phyloP scores from a whole-genome alignment of 2,888 invertebrate genomes.

The Melanargia galathea region DNA sequence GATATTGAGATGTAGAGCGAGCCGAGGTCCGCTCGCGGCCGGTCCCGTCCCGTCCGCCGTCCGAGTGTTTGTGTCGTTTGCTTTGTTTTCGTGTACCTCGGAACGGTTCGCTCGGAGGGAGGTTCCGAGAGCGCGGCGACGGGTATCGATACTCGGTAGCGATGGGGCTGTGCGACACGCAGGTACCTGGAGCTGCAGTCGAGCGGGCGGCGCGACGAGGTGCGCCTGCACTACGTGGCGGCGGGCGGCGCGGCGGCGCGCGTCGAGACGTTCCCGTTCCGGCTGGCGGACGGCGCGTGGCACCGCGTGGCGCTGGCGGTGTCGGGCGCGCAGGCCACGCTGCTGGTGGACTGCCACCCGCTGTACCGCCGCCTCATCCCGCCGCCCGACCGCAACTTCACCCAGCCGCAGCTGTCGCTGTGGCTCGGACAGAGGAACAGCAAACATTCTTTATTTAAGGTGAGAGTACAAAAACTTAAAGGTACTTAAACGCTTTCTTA shows the following conservation, averaged over 20 bases:
- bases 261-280: slow-evolving; percentile 93
- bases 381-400: slow-evolving; percentile 89
- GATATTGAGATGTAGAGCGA: slow-evolving; percentile 83
- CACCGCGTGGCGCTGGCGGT: slow-evolving; percentile 92
- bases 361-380: slow-evolving; percentile 91
- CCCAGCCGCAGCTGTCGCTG: slow-evolving; percentile 87
- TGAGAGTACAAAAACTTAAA: slow-evolving; percentile 57
- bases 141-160: slow-evolving; percentile 43
- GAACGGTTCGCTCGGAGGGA: slow-evolving; percentile 74
- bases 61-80: slow-evolving; percentile 75
- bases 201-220: slow-evolving; percentile 93
- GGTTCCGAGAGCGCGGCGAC: slow-evolving; percentile 51
- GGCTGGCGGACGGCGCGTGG: slow-evolving; percentile 93
- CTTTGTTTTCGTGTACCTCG: slow-evolving; percentile 82
- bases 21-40: slow-evolving; percentile 72
- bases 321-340: slow-evolving; percentile 91
- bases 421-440: slow-evolving; percentile 94
- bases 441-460: slow-evolving; percentile 94
- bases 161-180: slow-evolving; percentile 58
- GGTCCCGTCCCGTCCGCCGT: slow-evolving; percentile 62
- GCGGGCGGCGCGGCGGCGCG: slow-evolving; percentile 84
- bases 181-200: slow-evolving; percentile 96
- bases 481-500: background rate
- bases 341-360: slow-evolving; percentile 93
- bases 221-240: slow-evolving; percentile 91